Evolutionary conservation across 37 sponge, comb jelly and placozoan genomes (phyloP).

Genomic region (Eunapius fragilis): DNA sequence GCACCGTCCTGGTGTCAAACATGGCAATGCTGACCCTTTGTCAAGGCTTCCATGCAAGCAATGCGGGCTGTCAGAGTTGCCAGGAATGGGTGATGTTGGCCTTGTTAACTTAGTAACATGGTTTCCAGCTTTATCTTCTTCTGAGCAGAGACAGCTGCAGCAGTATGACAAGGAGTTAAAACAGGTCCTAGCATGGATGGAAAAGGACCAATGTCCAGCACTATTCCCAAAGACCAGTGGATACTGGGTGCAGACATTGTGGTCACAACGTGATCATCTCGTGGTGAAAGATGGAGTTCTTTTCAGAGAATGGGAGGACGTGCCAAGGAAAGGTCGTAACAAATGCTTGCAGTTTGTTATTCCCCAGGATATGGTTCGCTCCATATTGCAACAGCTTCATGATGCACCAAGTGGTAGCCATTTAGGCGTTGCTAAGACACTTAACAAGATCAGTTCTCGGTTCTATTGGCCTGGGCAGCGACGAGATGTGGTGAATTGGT

Average conservation of each 20-base stretch:
- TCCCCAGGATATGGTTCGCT: not conserved
- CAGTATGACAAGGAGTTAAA: not conserved
- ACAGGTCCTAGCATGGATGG: not conserved
- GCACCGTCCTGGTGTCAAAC: not conserved
- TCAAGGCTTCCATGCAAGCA: not conserved
- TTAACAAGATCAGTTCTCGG: not conserved
- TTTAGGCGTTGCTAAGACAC: not conserved
- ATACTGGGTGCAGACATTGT: too few relatives aligned
- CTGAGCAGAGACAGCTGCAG: not conserved
- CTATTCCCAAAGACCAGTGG: too few relatives aligned
- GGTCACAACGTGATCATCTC: not conserved
- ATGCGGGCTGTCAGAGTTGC: not conserved
- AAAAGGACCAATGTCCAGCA: too few relatives aligned
- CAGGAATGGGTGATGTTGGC: not conserved
- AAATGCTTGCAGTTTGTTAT: not conserved
- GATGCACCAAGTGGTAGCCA: too few relatives aligned
- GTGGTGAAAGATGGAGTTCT: not conserved
- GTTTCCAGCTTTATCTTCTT: not conserved
- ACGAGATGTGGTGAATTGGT: not conserved
- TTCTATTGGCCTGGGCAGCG: constrained; percentile 6
- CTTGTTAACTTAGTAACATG: not conserved
- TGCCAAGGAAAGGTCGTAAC: not conserved
- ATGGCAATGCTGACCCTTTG: not conserved
- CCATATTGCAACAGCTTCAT: not conserved
- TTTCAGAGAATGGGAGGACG: not conserved